Evolutionary conservation across 2,888 invertebrate genomes (phyloP), one percentile per base, ranked within the genome.

Genomic region (Amblyjoppa proteus): DNA sequence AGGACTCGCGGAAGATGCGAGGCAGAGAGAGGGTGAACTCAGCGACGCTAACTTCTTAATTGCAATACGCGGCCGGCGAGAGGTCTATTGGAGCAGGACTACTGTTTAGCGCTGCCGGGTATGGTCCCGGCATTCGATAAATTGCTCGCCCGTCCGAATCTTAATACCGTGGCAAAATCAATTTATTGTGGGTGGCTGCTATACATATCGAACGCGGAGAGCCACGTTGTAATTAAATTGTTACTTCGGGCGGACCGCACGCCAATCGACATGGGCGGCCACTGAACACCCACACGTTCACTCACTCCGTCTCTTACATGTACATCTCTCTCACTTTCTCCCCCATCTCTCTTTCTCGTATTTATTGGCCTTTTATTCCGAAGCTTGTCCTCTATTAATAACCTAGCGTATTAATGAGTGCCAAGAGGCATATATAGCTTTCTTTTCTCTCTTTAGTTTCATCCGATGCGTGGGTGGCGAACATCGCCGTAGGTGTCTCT

Each of bases 141-240:
- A 88, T 88, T 86, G 81, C 80, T 82, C 78, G 73, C 82, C 84
- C 77, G 85, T 91, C 91, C 90, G 89, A 89, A 88, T 90, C 91
- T 94, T 93, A 93, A 93, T 93, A 92, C 93, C 94, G 93, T 93
- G 91, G 93, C 93, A 91, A 93, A 94, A 94, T 93, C 93, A 94
- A 94, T 94, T 93, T 94, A 93, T 92, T 91, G 93, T 93, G 94
- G 94, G 94, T 94, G 94, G 94, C 92, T 93, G 93, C 90, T 93
- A 92, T 93, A 92, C 92, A 91, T 93, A 93, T 92, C 91, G 88
- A 83, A 45, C 51, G 70, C 81, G 81, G 76, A 81, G 82, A 89
- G 88, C 89, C 89, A 90, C 89, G 90, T 91, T 93, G 93, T 94
- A 94, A 94, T 94, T 94, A 94, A 94, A 94, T 94, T 93, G 94